Base-by-base conservation (phyloP, 2,888 invertebrate genomes). In the Nephrotoma flavescens region DNA sequence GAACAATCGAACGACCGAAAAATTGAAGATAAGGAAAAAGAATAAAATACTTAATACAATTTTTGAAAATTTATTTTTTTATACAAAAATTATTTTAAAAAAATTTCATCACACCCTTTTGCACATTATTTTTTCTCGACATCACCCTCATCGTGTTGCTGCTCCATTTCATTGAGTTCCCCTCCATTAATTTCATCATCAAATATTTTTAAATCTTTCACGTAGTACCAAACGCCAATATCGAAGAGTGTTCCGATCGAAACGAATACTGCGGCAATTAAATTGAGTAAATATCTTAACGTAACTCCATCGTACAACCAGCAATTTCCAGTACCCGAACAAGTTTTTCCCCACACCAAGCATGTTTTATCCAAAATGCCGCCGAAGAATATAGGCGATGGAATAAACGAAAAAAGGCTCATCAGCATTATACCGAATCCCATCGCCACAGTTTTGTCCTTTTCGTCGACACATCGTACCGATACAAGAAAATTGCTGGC, bases 301-400 rank as follows among this genome's bases (percentile, higher is more conserved):
- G 93, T 92, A 89, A 93, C 93, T 9, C 94, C 94, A 90, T 95
- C 94, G 90, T 95, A 96, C 9, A 95, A 91, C 95, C 95, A 95
- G 89, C 96, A 95, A 89, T 95, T 95, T 88, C 95, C 95, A 86
- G 93, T 94, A 86, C 94, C 94, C 0, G 94, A 92, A 89, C 95
- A 95, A 4, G 94, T 95, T 89, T 94, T 94, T 11, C 95, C 95
- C 95, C 95, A 96, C 12, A 95, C 94, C 42, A 95, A 90, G 89
- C 95, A 96, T 6, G 95, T 93, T 57, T 89, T 89, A 89, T 92
- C 91, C 89, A 96, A 93, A 87, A 96, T 93, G 89, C 94, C 94
- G 86, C 96, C 96, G 89, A 95, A 95, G 87, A 96, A 92, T 88
- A 96, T 95, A 0, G 96, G 96, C 86, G 95, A 95, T 0, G 96